These are phyloP conservation scores for Sula dactylatra DNA, from an alignment of 2,113 vertebrate species.

Conservation along the genomic window DNA sequence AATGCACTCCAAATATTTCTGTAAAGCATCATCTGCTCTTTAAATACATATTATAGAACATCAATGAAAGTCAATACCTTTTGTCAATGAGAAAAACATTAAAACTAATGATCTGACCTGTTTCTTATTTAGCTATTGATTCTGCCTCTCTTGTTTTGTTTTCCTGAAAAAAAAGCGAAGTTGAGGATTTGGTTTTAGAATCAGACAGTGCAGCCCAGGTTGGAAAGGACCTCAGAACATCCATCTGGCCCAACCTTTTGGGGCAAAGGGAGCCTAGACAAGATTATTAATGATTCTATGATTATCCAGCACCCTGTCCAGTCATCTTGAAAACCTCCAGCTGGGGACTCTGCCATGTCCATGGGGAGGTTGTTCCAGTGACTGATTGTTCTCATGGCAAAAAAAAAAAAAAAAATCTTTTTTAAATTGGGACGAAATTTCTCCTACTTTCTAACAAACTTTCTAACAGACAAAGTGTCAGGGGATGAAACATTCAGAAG, in stretches of 20 bases:
- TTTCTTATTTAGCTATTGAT: background rate
- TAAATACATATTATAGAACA: background rate
- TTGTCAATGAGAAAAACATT: slow-evolving; percentile 24
- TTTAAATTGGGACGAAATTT: background rate
- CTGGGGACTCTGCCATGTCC: rapidly evolving
- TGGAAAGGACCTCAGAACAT: background rate
- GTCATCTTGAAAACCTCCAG: background rate
- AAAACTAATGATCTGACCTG: background rate
- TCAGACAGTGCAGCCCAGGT: background rate
- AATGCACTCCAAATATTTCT: slow-evolving; percentile 1
- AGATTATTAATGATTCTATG: background rate
- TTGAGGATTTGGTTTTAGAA: background rate
- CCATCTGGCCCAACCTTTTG: rapidly evolving
- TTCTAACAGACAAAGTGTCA: background rate
- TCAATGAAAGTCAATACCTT: background rate
- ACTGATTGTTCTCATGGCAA: background rate
- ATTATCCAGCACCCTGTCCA: background rate
- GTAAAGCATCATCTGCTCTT: slow-evolving; percentile 25
- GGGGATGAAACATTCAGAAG: background rate
- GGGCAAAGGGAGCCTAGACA: background rate
- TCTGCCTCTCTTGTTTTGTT: background rate
- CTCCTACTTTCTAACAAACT: no score
- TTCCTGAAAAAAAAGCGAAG: background rate
- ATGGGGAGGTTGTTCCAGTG: background rate
- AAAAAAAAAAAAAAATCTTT: background rate